Base-by-base conservation (phyloP, 2,888 invertebrate species). In the Rhingia rostrata region DNA sequence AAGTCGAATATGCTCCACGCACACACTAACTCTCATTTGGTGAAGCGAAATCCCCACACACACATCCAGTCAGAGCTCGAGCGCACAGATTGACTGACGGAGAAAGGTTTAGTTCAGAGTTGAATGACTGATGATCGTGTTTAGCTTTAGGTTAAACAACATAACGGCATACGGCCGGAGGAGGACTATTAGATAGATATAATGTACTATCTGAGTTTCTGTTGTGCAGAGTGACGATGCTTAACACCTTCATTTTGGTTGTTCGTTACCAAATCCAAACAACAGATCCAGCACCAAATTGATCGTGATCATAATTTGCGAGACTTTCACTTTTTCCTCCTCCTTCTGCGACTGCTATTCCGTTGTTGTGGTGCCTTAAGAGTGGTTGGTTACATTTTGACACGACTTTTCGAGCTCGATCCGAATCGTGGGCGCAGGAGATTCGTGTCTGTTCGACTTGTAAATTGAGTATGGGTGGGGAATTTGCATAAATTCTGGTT, bases 101-200 rank as follows among this genome's bases (percentile, higher is more conserved):
- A 66, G 84, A 84, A 75, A 75, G 74, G 84, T 80, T 84, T 74
- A 73, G 80, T 84, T 84, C 84, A 75, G 80, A 84, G 84, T 84
- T 84, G 84, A 84, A 80, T 84, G 84, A 84, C 84, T 84, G 84
- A 73, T 74, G 83, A 58, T 74, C 74, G 64, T 82, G 82, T 33
- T 70, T 43, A 47, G 49, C 77, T 78, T 77, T 61, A 60, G 70
- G 54, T 72, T 73, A 61, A 72, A 49, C 61, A 30, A 49, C 43
- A 37, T 72, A 72, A 67, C 66, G 12, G 63, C 43, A 22, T 35
- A 35, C 41, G 30, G 60, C 60, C 51, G 22, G 61, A 60, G 56
- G 67, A 67, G 32, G 37, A 61, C 30, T 72, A 5, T 51, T 64
- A 43, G 54, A 49, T 43, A 64, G 58, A 72, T 51, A 49, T 56